Evolutionary conservation across 1,140 invertebrate species (phyloP), one percentile per base, ranked within the genome.

Genomic region (Phenacoccus solenopsis): DNA sequence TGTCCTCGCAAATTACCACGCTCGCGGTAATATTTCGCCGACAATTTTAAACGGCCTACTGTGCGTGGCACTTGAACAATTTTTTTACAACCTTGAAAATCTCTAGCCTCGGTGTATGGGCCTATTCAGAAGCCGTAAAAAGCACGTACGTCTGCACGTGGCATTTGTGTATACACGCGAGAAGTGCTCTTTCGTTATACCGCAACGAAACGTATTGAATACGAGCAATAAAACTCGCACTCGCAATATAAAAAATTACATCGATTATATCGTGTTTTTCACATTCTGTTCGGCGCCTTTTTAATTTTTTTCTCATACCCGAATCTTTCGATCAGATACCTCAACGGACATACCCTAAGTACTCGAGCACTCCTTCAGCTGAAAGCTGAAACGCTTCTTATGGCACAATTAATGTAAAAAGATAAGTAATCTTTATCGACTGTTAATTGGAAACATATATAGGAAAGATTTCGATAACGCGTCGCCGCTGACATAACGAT

Each of bases 371-470:
- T 32, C 30, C 30, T 32, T 7, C 30, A 7, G 13, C 30, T 32
- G 13, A 5, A 5, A 7, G 13, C 30, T 32, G 13, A 5, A 5
- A 49, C 38, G 16, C 20, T n/a, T 49, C 5, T 16, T 16, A 9
- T 49, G 3, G 5, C 16, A 49, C 20, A 9, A 49, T 49, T 49
- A 49, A 49, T 49, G 38, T 49, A 49, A 49, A 49, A 49, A 64
- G 59, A 27, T 64, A 64, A 24, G 59, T 64, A 64, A 64, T 64
- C 59, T 64, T 64, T 16, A 64, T 64, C 59, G 21, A 64, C 59
- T 27, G 59, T 64, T 64, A 64, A 64, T 64, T 64, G 59, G 21
- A 64, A 9, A 5, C 22, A 24, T 9, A 59, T 22, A 59, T 16
- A 24, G 12, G 59, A 64, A 64, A 24, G 59, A 64, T 64, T 64